Conservation (phyloP, 1,140 invertebrate species). For the Pachypsylla venusta region DNA sequence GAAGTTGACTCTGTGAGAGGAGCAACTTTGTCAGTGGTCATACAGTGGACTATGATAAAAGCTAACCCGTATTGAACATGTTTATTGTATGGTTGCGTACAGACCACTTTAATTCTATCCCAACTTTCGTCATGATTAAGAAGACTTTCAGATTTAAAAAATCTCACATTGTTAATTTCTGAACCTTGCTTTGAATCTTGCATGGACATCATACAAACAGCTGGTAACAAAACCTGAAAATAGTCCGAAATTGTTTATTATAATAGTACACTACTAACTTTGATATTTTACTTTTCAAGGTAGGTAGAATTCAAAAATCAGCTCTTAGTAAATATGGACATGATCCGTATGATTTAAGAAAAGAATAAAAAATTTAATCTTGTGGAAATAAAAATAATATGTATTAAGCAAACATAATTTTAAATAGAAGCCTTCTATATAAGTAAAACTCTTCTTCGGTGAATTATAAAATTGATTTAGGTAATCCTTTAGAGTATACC, state of each 20-base stretch:
- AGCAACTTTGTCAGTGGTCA: conserved; percentile 13
- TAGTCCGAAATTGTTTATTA: conserved; percentile 14
- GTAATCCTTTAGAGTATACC: too few relatives aligned
- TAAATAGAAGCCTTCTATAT: too few relatives aligned
- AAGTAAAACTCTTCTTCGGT: too few relatives aligned
- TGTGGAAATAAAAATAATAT: too few relatives aligned
- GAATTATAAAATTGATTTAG: too few relatives aligned
- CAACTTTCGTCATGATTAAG: conserved; percentile 47
- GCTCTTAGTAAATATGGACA: too few relatives aligned
- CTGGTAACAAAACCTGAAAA: conserved; percentile 51
- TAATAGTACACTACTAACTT: too few relatives aligned
- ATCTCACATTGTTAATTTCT: conserved; percentile 53
- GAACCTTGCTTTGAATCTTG: conserved; percentile 46
- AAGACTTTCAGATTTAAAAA: conserved; percentile 37
- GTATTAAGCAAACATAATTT: too few relatives aligned
- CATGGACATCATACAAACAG: conserved; percentile 64
- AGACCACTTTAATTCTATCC: conserved; percentile 69
- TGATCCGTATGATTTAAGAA: too few relatives aligned
- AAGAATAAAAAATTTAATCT: too few relatives aligned
- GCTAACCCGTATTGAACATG: conserved; percentile 59
- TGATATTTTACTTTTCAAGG: too few relatives aligned
- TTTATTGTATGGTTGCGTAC: conserved; percentile 75
- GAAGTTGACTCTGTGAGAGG: neutral
- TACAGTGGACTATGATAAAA: conserved; percentile 49
- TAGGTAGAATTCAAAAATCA: too few relatives aligned